phyloP scores from a whole-genome alignment of 2,888 invertebrate species.

The Coelinius sp. region DNA sequence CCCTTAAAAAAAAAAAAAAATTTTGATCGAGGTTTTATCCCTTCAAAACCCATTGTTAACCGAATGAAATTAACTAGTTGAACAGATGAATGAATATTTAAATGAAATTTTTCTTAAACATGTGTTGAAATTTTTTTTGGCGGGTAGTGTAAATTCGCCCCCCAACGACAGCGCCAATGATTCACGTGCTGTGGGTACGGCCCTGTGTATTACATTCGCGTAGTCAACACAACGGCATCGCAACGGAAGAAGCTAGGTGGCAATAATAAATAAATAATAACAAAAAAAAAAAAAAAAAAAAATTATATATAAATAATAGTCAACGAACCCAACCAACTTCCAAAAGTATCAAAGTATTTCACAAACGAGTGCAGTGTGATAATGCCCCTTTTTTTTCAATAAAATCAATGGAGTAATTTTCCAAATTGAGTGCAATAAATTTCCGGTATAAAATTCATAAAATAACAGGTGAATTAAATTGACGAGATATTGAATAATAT shows the following conservation, averaged over 20 bases:
- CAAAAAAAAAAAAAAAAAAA: neutral
- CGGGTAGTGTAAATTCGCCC: slow-evolving; percentile 8
- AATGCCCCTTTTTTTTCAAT: neutral
- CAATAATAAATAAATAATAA: slow-evolving; percentile 21
- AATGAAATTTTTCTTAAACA: neutral
- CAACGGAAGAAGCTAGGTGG: slow-evolving; percentile 44
- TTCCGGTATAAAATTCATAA: neutral
- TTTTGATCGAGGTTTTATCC: too few species aligned
- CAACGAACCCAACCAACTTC: too few species aligned
- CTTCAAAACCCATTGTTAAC: too few species aligned
- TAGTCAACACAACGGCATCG: slow-evolving; percentile 59
- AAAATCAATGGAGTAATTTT: slow-evolving; percentile 8
- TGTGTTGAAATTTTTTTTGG: neutral
- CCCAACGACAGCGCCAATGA: slow-evolving; percentile 6
- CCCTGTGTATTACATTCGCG: slow-evolving; percentile 54
- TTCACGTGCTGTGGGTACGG: slow-evolving; percentile 32
- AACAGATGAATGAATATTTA: too few species aligned
- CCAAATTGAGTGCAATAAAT: neutral
- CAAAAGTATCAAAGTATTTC: neutral
- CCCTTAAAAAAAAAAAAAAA: neutral
- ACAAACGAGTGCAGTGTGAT: slow-evolving; percentile 9
- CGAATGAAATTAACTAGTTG: too few species aligned
- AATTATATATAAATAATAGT: neutral
- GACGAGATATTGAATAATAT: neutral
- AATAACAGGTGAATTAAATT: neutral